phyloP scores from a whole-genome alignment of 2,888 invertebrate species.

The Limnephilus lunatus region DNA sequence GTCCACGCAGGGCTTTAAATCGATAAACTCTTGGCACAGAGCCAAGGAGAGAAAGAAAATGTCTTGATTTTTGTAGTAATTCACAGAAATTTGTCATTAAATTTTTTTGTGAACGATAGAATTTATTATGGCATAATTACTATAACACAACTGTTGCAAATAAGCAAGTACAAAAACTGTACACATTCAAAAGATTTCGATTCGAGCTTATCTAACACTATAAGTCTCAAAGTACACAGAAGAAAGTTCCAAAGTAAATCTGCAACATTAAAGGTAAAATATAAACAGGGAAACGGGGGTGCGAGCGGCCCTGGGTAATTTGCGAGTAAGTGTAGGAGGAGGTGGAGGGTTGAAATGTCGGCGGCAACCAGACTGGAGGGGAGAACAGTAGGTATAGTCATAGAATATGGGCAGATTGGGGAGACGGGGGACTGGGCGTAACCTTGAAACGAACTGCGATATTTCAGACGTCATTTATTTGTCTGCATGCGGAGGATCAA shows the following conservation, averaged over 20 bases:
- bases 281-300: background rate
- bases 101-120: background rate
- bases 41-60: background rate
- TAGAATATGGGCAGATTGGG: background rate
- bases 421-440: conserved; percentile 12
- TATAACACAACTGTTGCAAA: background rate
- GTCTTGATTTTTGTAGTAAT: background rate
- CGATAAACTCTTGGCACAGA: background rate
- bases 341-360: conserved; percentile 13
- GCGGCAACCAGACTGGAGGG: conserved; percentile 39
- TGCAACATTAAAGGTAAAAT: background rate
- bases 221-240: background rate
- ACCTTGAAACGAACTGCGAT: conserved; percentile 35
- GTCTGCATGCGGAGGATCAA: conserved; percentile 12
- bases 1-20: background rate
- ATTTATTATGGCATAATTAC: background rate
- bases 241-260: background rate
- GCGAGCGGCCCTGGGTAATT: conserved; percentile 37
- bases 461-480: conserved; percentile 8
- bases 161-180: background rate
- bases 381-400: background rate
- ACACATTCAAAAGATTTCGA: background rate
- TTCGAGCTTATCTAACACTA: background rate
- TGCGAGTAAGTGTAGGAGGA: conserved; percentile 17
- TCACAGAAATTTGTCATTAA: background rate